Base-by-base conservation (phyloP, 1,140 invertebrate species). In the Thaumetopoea pityocampa region DNA sequence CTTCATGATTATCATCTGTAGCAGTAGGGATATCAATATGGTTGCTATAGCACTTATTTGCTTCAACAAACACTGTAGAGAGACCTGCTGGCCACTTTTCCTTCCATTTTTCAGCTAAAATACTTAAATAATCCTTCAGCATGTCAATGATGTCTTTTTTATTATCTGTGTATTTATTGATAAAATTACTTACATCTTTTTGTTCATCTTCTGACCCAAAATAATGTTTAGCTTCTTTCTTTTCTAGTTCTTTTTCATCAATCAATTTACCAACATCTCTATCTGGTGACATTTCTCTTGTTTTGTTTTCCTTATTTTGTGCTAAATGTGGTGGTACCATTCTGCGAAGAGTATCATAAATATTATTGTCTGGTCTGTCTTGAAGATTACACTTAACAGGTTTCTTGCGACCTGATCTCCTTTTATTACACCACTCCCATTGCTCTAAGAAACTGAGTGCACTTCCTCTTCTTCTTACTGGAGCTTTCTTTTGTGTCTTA, bases 351-450 rank as follows among this genome's bases (percentile, higher is more conserved):
- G 87, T 89, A 47, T 90, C 88, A 80, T 92, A 91, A 41, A 89
- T 88, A 37, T 85, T 87, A 51, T 90, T 88, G 42, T 88, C 85
- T 37, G 66, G 60, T 86, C 76, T 76, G 83, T 36, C 68, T 77
- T 43, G 68, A n/a, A n/a, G n/a, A n/a, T n/a, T n/a, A n/a, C n/a
- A n/a, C n/a, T 77, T 57, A 77, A 26, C 26, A 7, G 51, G 33
- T 38, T 88, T 73, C 81, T 88, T 91, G 28, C 90, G 66, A 1
- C 91, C 89, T 1, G 90, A 91, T 51, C 91, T 85, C 36, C 92
- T 77, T 66, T 92, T 92, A 42, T 87, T 92, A 51, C 92, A 91
- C 89, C 91, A 92, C 12, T 90, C 90, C 88, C 91, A 91, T 47
- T 91, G 89, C 49, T 93, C 89, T 4, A 92, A 71, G 45, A 91